A percentile compares a stretch with the other conserved stretches of the same genome.
Evolutionary conservation across 2,797 vertebrate genomes (phyloP).

Genomic region (Acanthurus tractus): DNA sequence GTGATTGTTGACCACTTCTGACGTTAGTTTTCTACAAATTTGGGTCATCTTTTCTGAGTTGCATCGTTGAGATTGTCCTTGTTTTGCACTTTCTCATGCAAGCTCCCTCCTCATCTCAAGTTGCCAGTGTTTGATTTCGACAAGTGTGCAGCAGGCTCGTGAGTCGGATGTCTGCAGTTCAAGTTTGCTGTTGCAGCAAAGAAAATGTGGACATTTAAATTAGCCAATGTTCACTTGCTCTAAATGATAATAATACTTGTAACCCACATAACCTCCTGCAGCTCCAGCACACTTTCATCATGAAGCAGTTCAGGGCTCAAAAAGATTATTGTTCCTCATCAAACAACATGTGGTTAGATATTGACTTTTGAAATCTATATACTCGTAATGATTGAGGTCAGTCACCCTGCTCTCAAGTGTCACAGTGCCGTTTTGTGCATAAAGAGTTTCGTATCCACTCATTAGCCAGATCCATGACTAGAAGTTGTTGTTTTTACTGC

Average conservation of each 20-base stretch:
- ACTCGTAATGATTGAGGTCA: constrained; percentile 16
- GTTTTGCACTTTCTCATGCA: constrained; percentile 10
- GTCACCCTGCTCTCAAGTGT: background rate
- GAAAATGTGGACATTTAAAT: constrained; percentile 1
- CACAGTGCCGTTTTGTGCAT: constrained; percentile 7
- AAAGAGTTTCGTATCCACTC: background rate
- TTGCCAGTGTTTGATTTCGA: constrained; percentile 15
- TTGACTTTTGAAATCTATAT: constrained; percentile 26
- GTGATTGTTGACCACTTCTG: constrained; percentile 35
- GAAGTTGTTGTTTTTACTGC: background rate
- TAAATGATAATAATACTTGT: background rate
- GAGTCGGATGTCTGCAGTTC: background rate
- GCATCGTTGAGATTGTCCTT: background rate
- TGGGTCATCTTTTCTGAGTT: constrained; percentile 12
- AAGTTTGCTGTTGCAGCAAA: background rate
- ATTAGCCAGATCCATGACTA: background rate
- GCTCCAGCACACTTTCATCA: constrained; percentile 5
- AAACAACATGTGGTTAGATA: constrained; percentile 39
- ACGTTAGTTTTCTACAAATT: constrained; percentile 25
- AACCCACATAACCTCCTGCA: background rate
- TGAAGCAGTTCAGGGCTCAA: constrained; percentile 12
- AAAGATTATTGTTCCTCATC: constrained; percentile 14
- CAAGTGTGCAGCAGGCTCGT: background rate
- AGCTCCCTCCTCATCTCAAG: constrained; percentile 19
- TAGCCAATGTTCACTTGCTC: background rate